A percentile compares a stretch with the other conserved stretches of the same genome.
phyloP scores from a whole-genome alignment of 1,140 invertebrate genomes.

The Araneus ventricosus region DNA sequence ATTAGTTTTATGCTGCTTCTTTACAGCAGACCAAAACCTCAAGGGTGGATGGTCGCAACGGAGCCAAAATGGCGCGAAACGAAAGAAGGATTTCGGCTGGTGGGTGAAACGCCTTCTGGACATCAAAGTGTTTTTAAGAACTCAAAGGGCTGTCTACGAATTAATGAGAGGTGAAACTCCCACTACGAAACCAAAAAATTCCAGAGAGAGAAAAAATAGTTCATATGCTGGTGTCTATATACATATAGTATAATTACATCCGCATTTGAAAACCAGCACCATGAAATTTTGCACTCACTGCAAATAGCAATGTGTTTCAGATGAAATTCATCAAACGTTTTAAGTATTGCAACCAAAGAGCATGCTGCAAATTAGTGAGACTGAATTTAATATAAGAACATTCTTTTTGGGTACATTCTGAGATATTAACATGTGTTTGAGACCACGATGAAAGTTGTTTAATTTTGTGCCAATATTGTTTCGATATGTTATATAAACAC shows the following conservation, averaged over 20 bases:
- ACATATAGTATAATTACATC: neutral
- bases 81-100: constrained; percentile 7
- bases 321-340: constrained; percentile 12
- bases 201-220: constrained; percentile 7
- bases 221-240: neutral
- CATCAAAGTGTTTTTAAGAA: constrained; percentile 54
- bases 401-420: constrained; percentile 11
- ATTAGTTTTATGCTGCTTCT: constrained; percentile 30
- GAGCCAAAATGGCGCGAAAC: neutral
- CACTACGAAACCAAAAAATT: neutral
- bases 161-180: neutral
- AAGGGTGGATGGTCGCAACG: constrained; percentile 60
- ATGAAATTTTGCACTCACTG: constrained; percentile 23
- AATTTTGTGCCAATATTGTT: constrained; percentile 12
- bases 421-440: neutral
- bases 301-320: constrained; percentile 30
- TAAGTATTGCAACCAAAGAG: neutral
- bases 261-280: constrained; percentile 13
- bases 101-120: neutral
- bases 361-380: neutral
- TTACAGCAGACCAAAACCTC: constrained; percentile 54
- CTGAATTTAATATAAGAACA: neutral
- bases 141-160: neutral
- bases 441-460: neutral
- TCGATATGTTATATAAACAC: neutral